Base-by-base conservation (phyloP, 1,140 invertebrate genomes). In the Plutomurus gul region DNA sequence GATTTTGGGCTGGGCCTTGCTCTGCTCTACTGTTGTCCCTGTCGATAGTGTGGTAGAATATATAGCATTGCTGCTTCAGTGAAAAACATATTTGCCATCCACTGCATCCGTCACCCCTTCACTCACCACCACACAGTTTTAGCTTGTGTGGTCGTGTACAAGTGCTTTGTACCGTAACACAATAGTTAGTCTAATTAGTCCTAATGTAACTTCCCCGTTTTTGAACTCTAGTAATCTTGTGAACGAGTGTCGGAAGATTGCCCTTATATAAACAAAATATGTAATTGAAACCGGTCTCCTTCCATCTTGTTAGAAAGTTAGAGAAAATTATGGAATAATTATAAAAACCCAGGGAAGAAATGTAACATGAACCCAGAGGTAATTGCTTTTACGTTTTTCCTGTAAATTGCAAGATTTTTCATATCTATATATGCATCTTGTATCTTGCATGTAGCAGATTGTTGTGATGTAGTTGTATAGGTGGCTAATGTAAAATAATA, bases 1-100 rank as follows among this genome's bases (percentile, higher is more conserved):
- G 75, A 60, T 76, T 56, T 76, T 56, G 75, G 75, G 75, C 75
- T 76, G 75, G 75, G 75, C 39, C 47, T 73, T 43, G 10, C n/a
- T 10, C 40, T 40, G 36, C 71, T 47, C 43, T 39, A 73, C 27
- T 16, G 37, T 47, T 18, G 37, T 46, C n/a, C 10, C 71, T 73
- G 71, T 73, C 43, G 40, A 46, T 46, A 46, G 40, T 10, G 40
- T 46, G 10, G 40, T n/a, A 10, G n/a, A 46, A 46, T 56, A 56
- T 7, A 47, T 75, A 75, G 13, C 56, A 65, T 65, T 30, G 36
- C 16, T 6, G 27, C 18, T 30, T n/a, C 33, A 30, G 27, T n/a
- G 13, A 7, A 33, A 25, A 51, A 65, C 30, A 27, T 25, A 65
- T 65, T 65, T 33, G 25, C 56, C 27, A 33, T 33, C 27, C 27